Conservation (phyloP, 2,113 vertebrate species). For the Microcebus tavaratra region DNA sequence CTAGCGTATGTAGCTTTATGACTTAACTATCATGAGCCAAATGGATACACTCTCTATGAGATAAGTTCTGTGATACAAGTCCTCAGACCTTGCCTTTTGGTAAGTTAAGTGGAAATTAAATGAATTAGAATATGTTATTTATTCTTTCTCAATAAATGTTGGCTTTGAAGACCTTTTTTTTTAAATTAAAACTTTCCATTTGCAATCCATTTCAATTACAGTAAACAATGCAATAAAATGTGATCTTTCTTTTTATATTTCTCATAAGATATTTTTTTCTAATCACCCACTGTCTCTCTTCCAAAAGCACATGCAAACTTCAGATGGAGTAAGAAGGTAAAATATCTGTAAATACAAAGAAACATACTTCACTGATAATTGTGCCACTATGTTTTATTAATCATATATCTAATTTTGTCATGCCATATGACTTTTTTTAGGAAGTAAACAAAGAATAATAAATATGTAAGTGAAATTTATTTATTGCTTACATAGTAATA, state of each 20-base stretch:
- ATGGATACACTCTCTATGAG: not conserved
- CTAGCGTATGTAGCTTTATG: not conserved
- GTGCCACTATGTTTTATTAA: not conserved
- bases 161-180: not conserved
- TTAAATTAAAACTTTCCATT: not conserved
- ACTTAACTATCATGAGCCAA: too few species aligned
- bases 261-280: not conserved
- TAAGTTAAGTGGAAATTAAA: conserved; percentile 15
- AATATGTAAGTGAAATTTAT: not conserved
- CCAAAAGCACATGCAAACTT: not conserved
- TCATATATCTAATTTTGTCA: not conserved
- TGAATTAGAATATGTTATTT: not conserved
- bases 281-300: not conserved
- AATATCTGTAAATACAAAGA: not conserved
- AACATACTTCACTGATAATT: not conserved
- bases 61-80: not conserved
- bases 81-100: not conserved
- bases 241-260: not conserved
- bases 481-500: not conserved
- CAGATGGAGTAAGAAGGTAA: not conserved
- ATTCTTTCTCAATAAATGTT: not conserved
- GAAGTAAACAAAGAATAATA: not conserved
- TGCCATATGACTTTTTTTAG: not conserved
- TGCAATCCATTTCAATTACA: not conserved
- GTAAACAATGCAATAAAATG: not conserved